phyloP scores from a whole-genome alignment of 2,797 vertebrate genomes.

The Myoxocephalus aenaeus region DNA sequence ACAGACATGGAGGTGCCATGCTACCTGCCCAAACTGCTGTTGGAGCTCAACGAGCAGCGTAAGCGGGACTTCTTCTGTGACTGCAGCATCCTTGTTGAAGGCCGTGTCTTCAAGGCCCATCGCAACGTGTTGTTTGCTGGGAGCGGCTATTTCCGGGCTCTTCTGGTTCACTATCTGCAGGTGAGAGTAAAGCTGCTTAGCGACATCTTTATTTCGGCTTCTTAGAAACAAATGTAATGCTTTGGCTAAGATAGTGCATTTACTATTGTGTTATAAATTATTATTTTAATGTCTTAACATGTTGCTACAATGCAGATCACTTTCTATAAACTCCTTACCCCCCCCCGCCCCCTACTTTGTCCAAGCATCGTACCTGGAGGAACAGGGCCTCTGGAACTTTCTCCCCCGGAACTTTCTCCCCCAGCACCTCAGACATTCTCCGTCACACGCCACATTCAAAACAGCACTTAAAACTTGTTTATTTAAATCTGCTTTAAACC shows the following conservation, averaged over 20 bases:
- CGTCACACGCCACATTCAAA: too few species aligned
- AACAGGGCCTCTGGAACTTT: too few species aligned
- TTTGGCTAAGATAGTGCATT: not conserved
- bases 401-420: too few species aligned
- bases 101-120: slow-evolving; percentile 97
- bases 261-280: not conserved
- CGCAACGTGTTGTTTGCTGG: slow-evolving; percentile 96
- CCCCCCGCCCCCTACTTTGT: too few species aligned
- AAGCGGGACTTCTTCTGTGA: slow-evolving; percentile 98
- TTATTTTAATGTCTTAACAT: not conserved
- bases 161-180: slow-evolving; percentile 95
- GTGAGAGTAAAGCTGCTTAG: slow-evolving; percentile 38
- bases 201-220: not conserved
- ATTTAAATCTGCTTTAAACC: too few species aligned
- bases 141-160: slow-evolving; percentile 95
- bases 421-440: too few species aligned
- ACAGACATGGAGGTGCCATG: slow-evolving; percentile 92
- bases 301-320: not conserved
- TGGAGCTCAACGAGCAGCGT: slow-evolving; percentile 95
- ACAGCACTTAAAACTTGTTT: too few species aligned
- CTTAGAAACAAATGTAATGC: not conserved
- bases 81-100: slow-evolving; percentile 98
- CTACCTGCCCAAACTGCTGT: slow-evolving; percentile 91
- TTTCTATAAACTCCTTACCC: not conserved
- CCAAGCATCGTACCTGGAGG: too few species aligned